Conservation (phyloP, 2,113 vertebrate species). For the Eurystomus gularis region DNA sequence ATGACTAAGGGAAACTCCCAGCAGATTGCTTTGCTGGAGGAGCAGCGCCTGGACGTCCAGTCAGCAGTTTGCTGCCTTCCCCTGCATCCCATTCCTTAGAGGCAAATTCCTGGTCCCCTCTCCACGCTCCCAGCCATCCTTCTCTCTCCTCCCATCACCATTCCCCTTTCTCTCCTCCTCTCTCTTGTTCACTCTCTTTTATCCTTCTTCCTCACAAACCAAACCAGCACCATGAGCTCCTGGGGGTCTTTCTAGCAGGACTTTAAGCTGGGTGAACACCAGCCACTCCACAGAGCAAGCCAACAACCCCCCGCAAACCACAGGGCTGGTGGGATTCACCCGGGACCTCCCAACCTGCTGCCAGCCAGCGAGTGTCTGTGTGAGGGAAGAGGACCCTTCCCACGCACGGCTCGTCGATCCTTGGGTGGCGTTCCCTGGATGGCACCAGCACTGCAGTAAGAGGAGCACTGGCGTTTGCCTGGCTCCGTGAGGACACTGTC, state of each 20-base stretch:
- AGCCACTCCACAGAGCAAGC: not conserved
- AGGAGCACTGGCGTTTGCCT: too few species aligned
- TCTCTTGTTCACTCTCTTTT: not conserved
- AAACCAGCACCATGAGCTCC: not conserved
- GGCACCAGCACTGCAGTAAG: accelerated
- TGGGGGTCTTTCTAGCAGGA: not conserved
- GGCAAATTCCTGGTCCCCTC: not conserved
- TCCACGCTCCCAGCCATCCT: accelerated
- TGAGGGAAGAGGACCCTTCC: not conserved
- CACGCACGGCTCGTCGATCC: accelerated
- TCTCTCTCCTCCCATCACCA: not conserved
- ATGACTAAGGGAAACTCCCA: not conserved
- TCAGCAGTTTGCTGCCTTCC: not conserved
- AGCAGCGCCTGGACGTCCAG: not conserved
- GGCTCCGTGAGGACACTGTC: accelerated
- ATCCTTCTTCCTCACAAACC: not conserved
- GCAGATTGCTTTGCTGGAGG: not conserved
- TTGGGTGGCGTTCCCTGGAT: not conserved
- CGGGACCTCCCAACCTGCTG: accelerated
- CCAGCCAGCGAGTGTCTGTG: not conserved
- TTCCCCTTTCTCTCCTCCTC: not conserved
- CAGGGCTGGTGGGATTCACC: not conserved
- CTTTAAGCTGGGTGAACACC: not conserved
- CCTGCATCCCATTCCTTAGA: not conserved
- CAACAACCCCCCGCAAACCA: too few species aligned